phyloP scores from a whole-genome alignment of 2,888 invertebrate genomes.

The Eristalis intricaria region DNA sequence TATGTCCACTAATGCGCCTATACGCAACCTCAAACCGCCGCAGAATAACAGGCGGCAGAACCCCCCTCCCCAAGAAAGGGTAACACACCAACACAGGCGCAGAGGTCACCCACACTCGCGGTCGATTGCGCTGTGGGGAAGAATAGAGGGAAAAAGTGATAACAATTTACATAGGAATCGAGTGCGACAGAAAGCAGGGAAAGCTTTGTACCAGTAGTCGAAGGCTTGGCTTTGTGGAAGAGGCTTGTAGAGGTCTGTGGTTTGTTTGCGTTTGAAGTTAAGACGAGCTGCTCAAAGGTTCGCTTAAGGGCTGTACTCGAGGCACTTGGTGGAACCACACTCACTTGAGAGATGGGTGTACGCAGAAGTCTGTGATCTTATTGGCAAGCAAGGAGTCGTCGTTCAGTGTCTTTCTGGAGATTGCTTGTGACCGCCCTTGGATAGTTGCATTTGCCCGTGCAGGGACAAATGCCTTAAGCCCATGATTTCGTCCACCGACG shows the following conservation, averaged over 20 bases:
- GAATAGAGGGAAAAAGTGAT: constrained; percentile 11
- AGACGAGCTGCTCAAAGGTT: neutral
- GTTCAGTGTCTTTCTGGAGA: too few relatives aligned
- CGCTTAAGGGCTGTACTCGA: neutral
- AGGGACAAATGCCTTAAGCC: too few relatives aligned
- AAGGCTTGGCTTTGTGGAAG: neutral
- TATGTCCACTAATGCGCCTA: constrained; percentile 71
- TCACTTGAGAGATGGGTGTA: too few relatives aligned
- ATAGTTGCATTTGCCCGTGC: too few relatives aligned
- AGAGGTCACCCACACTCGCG: neutral
- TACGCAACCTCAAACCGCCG: constrained; percentile 58
- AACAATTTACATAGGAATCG: constrained; percentile 64
- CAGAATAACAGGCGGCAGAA: neutral
- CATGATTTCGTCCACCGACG: too few relatives aligned
- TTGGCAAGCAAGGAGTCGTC: too few relatives aligned
- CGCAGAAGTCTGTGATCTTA: too few relatives aligned
- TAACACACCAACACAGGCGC: neutral
- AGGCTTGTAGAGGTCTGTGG: neutral
- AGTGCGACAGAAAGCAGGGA: constrained; percentile 18
- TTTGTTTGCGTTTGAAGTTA: neutral
- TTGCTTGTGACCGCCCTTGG: too few relatives aligned
- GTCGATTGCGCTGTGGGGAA: neutral
- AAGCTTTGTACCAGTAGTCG: neutral
- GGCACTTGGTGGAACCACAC: too few relatives aligned
- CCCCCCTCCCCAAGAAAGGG: constrained; percentile 36